Evolutionary conservation across 2,888 invertebrate genomes (phyloP), one percentile per base, ranked within the genome.

Genomic region (Loripinus fragilis): DNA sequence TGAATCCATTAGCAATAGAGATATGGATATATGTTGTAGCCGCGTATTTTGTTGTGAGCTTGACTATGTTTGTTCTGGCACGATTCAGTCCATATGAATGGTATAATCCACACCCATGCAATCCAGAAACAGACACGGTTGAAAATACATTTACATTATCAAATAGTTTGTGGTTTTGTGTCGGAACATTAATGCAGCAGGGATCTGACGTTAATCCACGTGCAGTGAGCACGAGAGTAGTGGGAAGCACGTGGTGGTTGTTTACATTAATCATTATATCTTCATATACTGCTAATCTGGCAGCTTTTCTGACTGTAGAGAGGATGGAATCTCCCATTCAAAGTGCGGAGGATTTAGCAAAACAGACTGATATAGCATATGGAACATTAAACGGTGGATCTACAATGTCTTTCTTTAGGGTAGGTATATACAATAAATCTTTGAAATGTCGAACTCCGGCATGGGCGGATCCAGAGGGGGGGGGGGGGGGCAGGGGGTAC

Each of bases 231-330:
- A 99, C 99, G 0, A 95, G 99, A 71, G 97, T 99, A 84, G 98
- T 99, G 3, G 98, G 98, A 15, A 98, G 94, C 25, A 94, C 94
- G 52, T 99, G 99, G 99, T 99, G 99, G 98, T 99, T 99, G 95
- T 99, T 99, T 94, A 99, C 99, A 0, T 95, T 99, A 50, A 99
- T 99, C 93, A 98, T 99, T 93, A 97, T 99, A 83, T 98, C 98
- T 0, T 99, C 99, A 12, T 99, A 99, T 94, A 99, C 99, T 7
- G 99, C 99, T 20, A 98, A 98, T 94, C 94, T 99, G 91, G 99
- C 99, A 0, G 99, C 99, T 0, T 99, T 99, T 94, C 95, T 99
- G 67, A 99, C 99, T 0, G 99, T 99, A 35, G 99, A 99, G 94
- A 94, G 98, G 50, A 98, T 98, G 95, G 97, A 98, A 76, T 96